Conservation (phyloP, 2,113 vertebrate genomes). For the Oostethus manadensis region DNA sequence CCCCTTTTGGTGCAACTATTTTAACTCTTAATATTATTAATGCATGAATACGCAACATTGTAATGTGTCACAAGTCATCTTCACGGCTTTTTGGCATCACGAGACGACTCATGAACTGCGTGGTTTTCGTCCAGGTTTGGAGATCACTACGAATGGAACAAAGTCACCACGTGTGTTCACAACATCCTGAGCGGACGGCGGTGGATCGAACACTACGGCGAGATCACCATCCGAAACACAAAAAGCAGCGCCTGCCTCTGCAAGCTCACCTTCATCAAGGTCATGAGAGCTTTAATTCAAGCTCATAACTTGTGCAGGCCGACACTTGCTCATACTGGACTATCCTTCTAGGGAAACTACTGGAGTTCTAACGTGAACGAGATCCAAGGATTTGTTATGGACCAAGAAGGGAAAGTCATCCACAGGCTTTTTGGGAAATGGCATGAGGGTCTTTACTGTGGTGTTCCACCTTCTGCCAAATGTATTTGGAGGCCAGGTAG, state of each 20-base stretch:
- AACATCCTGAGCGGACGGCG: conserved; percentile 96
- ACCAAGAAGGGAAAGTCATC: conserved; percentile 93
- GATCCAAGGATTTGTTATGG: conserved; percentile 94
- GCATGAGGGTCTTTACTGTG: conserved; percentile 95
- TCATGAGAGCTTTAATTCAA: neutral
- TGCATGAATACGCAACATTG: neutral
- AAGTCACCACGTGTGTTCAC: conserved; percentile 98
- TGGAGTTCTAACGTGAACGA: conserved; percentile 98
- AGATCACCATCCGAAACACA: conserved; percentile 93
- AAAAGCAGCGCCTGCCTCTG: conserved; percentile 91
- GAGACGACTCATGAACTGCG: too few species aligned
- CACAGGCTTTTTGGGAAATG: conserved; percentile 97
- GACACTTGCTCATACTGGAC: neutral
- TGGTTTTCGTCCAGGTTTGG: conserved; percentile 74
- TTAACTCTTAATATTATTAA: conserved; percentile 12
- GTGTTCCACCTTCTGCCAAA: conserved; percentile 91
- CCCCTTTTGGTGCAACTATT: neutral
- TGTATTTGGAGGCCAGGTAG: conserved; percentile 97
- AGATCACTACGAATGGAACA: conserved; percentile 98
- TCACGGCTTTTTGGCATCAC: neutral
- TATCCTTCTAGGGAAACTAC: conserved; percentile 84
- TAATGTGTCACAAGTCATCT: conserved; percentile 1
- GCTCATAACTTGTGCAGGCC: neutral
- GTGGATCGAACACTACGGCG: conserved; percentile 98
- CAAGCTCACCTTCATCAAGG: conserved; percentile 95